phyloP scores from a whole-genome alignment of 1,140 invertebrate genomes.

The Artemia franciscana region DNA sequence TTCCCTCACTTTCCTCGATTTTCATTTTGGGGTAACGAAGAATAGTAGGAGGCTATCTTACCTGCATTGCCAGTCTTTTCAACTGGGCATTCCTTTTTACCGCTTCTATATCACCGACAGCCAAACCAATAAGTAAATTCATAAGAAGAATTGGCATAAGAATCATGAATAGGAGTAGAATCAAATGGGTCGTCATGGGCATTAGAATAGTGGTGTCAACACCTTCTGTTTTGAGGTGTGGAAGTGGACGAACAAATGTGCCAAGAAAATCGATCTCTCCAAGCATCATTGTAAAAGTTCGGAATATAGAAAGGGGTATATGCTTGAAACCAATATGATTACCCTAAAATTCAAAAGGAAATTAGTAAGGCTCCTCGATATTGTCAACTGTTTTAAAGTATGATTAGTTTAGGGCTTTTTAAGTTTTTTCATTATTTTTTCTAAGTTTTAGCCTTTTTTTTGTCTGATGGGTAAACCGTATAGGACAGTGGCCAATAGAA shows the following conservation, averaged over 20 bases:
- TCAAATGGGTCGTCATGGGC: conserved; percentile 45
- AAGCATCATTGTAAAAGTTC: conserved; percentile 72
- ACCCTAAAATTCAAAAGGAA: no score
- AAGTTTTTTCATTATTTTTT: no score
- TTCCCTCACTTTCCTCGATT: no score
- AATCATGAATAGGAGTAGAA: conserved; percentile 60
- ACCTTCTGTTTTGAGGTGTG: conserved; percentile 22
- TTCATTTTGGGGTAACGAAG: no score
- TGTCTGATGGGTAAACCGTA: no score
- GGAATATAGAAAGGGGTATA: conserved; percentile 46
- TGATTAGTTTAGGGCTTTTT: no score
- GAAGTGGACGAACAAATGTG: conserved; percentile 53
- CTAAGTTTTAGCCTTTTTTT: no score
- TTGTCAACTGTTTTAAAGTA: no score
- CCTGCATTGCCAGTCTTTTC: conserved; percentile 71
- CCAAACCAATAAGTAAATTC: conserved; percentile 80
- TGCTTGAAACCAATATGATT: conserved; percentile 44
- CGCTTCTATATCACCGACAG: conserved; percentile 73
- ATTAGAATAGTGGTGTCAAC: conserved; percentile 30
- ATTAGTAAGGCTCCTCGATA: no score
- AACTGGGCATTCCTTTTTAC: conserved; percentile 63
- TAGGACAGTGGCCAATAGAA: no score
- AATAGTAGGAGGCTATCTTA: no score
- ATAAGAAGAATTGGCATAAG: conserved; percentile 75
- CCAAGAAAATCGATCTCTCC: conserved; percentile 66